Evolutionary conservation across 2,888 invertebrate genomes (phyloP).

Genomic region (Synergus itoensis): DNA sequence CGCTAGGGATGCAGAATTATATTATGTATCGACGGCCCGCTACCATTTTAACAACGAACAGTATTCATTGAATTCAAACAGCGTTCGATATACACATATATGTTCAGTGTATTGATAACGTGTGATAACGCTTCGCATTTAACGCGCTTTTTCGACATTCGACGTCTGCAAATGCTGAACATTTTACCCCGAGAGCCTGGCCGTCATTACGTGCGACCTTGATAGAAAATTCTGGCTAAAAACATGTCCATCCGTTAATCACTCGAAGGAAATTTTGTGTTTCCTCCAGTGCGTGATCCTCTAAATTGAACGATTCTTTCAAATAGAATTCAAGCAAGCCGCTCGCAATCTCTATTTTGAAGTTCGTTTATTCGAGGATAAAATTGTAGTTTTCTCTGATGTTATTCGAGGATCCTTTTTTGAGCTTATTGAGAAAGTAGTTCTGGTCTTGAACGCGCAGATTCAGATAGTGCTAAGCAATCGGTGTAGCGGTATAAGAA

Average conservation of each 20-base stretch:
- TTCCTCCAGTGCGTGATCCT: neutral
- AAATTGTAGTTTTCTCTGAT: slow-evolving; percentile 43
- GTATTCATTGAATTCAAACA: slow-evolving; percentile 44
- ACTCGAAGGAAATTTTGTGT: slow-evolving; percentile 12
- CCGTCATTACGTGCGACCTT: slow-evolving; percentile 30
- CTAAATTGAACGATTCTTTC: neutral
- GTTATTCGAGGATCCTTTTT: slow-evolving; percentile 39
- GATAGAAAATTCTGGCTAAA: slow-evolving; percentile 40
- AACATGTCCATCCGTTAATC: slow-evolving; percentile 32
- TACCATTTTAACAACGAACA: slow-evolving; percentile 65
- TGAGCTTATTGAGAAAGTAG: slow-evolving; percentile 20
- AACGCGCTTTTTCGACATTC: slow-evolving; percentile 4
- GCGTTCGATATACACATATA: slow-evolving; percentile 39
- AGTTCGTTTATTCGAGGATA: slow-evolving; percentile 42
- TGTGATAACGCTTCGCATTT: neutral
- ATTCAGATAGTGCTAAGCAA: slow-evolving; percentile 13
- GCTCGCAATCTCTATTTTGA: slow-evolving; percentile 20
- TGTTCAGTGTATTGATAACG: slow-evolving; percentile 16
- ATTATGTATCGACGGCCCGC: slow-evolving; percentile 62
- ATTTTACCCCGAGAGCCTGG: slow-evolving; percentile 14
- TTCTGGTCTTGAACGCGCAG: slow-evolving; percentile 9
- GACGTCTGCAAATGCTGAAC: neutral
- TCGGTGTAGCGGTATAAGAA: neutral
- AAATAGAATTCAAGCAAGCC: slow-evolving; percentile 14
- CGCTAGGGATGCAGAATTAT: slow-evolving; percentile 63